Percentiles rank a stretch among this genome's conserved stretches.
phyloP scores from a whole-genome alignment of 2,888 invertebrate genomes.

The Acanthosepion esculentum region DNA sequence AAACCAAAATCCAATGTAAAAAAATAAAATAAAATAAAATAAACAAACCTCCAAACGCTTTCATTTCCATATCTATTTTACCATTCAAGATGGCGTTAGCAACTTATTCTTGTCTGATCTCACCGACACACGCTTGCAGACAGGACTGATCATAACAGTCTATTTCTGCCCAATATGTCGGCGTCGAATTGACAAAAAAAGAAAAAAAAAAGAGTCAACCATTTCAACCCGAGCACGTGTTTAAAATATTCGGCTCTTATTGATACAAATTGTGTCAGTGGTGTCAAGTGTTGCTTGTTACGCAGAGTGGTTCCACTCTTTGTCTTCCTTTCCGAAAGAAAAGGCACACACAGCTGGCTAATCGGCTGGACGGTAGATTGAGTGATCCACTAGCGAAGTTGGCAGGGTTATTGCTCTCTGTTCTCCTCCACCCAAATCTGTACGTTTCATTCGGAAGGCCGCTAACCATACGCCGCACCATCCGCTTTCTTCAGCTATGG shows the following conservation, averaged over 20 bases:
- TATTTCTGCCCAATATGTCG: neutral
- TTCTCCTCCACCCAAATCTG: neutral
- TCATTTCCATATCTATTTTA: no score
- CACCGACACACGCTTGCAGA: neutral
- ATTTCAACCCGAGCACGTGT: neutral
- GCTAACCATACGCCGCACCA: no score
- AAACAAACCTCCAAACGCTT: no score
- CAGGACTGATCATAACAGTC: neutral
- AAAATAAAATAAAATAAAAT: no score
- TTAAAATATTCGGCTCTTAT: neutral
- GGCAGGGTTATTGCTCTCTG: neutral
- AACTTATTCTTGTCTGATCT: neutral
- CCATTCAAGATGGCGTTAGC: neutral
- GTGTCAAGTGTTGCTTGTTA: conserved; percentile 33
- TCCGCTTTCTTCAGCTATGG: no score
- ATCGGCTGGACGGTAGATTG: neutral
- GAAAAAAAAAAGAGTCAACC: neutral
- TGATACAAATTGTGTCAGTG: neutral
- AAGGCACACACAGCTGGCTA: neutral
- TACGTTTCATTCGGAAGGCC: no score
- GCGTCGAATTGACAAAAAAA: neutral
- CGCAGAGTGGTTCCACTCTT: neutral
- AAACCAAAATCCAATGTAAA: no score
- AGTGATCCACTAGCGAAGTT: neutral
- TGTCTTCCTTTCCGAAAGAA: neutral